These are phyloP conservation scores for Pipistrellus pipistrellus DNA, from an alignment of 2,797 vertebrate species.

Conservation along the genomic window DNA sequence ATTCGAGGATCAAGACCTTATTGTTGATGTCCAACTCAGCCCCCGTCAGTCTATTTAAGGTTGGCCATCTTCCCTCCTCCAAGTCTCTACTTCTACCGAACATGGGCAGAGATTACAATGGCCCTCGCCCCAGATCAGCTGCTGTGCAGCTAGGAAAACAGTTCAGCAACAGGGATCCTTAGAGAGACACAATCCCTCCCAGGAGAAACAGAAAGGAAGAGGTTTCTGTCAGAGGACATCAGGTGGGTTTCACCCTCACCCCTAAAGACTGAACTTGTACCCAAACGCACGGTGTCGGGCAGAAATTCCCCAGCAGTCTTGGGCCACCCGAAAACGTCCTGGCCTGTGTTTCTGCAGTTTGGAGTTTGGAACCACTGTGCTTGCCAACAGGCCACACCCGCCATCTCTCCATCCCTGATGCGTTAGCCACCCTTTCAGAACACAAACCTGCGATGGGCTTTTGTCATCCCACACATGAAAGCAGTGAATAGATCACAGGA, in stretches of 20 bases:
- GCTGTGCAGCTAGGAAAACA: conserved; percentile 34
- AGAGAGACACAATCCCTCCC: conserved; percentile 32
- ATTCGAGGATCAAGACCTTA: background rate
- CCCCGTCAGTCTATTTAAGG: rapidly evolving
- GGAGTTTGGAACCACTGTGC: background rate
- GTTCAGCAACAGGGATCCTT: conserved; percentile 25
- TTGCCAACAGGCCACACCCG: background rate
- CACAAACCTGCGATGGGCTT: background rate
- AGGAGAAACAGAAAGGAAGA: conserved; percentile 13
- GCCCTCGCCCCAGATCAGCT: background rate
- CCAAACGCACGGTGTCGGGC: background rate
- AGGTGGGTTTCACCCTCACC: background rate
- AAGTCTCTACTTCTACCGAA: background rate
- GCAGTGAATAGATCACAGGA: conserved; percentile 31
- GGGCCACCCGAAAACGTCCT: background rate
- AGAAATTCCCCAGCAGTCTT: background rate
- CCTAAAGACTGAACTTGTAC: conserved; percentile 43
- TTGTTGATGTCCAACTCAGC: background rate
- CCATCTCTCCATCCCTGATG: background rate
- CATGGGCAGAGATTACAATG: background rate
- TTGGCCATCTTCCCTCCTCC: background rate
- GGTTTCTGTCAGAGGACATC: background rate
- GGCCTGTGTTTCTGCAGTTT: background rate
- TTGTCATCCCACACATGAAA: conserved; percentile 57
- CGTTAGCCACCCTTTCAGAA: background rate